Percentiles rank a stretch among this genome's conserved stretches.
Evolutionary conservation across 2,888 invertebrate species (phyloP).

Genomic region (Pachymerium ferrugineum): DNA sequence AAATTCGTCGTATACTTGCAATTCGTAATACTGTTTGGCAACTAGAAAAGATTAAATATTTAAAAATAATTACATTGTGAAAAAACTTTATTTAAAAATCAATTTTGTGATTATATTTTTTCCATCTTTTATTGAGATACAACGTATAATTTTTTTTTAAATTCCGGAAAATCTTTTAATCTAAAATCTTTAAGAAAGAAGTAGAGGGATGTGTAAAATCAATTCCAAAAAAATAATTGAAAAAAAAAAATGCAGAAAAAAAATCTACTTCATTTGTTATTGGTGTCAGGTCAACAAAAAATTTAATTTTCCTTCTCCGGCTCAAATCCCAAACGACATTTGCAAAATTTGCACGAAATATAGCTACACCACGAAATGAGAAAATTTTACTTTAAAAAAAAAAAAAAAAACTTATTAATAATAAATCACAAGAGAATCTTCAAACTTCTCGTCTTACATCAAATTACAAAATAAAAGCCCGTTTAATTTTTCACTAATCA

Average conservation of each 20-base stretch:
- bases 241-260: not conserved
- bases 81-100: too few relatives aligned
- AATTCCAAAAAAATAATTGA: not conserved
- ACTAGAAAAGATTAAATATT: slow-evolving; percentile 6
- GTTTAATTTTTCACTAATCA: not conserved
- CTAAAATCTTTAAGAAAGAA: too few relatives aligned
- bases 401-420: not conserved
- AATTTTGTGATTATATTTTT: too few relatives aligned
- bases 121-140: too few relatives aligned
- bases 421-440: slow-evolving; percentile 1
- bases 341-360: not conserved
- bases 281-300: not conserved
- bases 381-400: not conserved
- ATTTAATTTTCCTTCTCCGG: not conserved
- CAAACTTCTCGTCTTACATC: not conserved
- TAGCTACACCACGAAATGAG: not conserved
- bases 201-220: too few relatives aligned
- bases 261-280: not conserved
- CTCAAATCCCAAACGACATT: not conserved
- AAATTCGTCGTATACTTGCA: slow-evolving; percentile 31
- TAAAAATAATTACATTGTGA: too few relatives aligned
- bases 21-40: slow-evolving; percentile 31
- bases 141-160: too few relatives aligned
- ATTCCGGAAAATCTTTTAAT: too few relatives aligned
- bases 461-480: not conserved